phyloP scores from a whole-genome alignment of 2,113 vertebrate species.

The Glaucidium brasilianum region DNA sequence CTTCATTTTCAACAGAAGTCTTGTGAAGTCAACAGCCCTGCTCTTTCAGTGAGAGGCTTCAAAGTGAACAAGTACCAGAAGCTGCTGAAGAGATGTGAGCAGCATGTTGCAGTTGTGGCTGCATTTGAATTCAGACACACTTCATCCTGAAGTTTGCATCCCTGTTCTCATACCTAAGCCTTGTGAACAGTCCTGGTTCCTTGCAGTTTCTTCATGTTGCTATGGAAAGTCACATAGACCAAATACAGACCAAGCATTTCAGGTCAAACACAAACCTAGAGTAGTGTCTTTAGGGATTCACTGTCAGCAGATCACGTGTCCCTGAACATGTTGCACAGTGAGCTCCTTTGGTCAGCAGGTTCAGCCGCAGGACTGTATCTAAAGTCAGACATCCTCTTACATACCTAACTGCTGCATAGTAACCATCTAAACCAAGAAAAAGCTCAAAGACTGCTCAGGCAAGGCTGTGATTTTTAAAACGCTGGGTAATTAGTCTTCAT shows the following conservation, averaged over 20 bases:
- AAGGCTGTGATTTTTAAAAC: not conserved
- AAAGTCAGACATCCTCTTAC: not conserved
- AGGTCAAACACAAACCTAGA: not conserved
- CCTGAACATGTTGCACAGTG: fast-evolving
- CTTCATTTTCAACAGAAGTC: not conserved
- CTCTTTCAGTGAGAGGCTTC: not conserved
- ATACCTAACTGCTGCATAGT: not conserved
- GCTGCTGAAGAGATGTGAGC: not conserved
- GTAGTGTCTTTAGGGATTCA: not conserved
- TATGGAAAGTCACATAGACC: not conserved
- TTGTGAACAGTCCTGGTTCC: not conserved
- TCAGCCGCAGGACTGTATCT: not conserved
- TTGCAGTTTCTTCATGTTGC: not conserved
- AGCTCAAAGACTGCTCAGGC: not conserved
- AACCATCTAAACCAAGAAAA: not conserved
- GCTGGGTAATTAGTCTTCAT: not conserved
- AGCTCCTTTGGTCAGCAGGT: not conserved
- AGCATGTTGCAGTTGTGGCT: fast-evolving
- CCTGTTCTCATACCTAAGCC: not conserved
- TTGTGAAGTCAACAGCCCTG: not conserved
- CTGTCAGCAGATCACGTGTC: not conserved
- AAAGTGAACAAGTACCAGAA: not conserved
- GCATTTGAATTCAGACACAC: not conserved
- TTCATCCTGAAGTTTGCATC: not conserved
- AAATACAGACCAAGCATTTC: not conserved